Evolutionary conservation across 1,140 invertebrate genomes (phyloP), one percentile per base, ranked within the genome.

Genomic region (Ips nitidus): DNA sequence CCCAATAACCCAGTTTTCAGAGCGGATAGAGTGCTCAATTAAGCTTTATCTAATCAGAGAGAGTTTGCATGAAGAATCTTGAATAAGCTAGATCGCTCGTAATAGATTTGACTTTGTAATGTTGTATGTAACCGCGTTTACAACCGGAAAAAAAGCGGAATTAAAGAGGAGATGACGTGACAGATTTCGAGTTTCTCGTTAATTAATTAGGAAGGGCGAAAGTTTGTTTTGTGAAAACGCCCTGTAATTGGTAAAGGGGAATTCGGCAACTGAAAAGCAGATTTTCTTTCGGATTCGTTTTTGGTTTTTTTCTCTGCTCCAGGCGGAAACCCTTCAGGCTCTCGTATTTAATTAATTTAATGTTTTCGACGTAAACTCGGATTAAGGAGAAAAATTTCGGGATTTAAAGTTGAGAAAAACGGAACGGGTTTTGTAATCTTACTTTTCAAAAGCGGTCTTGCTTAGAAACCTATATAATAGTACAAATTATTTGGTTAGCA

Each of bases 21-120:
- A 22, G 3, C 45, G 45, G 22, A 50, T 50, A 50, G 45, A 50
- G 45, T 50, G 45, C 45, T 50, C 45, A 50, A 50, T 50, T 50
- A 50, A 50, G 22, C 22, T 50, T 50, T 6, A 50, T 50, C 45
- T 50, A 50, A 50, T 50, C 45, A 50, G 6, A 50, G 22, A 22
- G 45, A 50, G 45, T 50, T 50, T 50, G 45, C 45, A 50, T 50
- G 45, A 50, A 50, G 45, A 50, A 50, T 50, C 45, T 50, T 22
- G 45, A 50, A 50, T 50, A 22, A 50, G 3, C 45, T 50, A 22
- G 45, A 50, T 50, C 45, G 45, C 22, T 50, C 3, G 22, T 50
- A 50, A 50, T 50, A 3, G 45, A 50, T 50, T 50, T 50, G 7
- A 22, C 45, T 22, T 22, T 22, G 22, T 22, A 22, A 22, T 22